phyloP scores from a whole-genome alignment of 2,797 vertebrate species.

The Sebastes reedi region DNA sequence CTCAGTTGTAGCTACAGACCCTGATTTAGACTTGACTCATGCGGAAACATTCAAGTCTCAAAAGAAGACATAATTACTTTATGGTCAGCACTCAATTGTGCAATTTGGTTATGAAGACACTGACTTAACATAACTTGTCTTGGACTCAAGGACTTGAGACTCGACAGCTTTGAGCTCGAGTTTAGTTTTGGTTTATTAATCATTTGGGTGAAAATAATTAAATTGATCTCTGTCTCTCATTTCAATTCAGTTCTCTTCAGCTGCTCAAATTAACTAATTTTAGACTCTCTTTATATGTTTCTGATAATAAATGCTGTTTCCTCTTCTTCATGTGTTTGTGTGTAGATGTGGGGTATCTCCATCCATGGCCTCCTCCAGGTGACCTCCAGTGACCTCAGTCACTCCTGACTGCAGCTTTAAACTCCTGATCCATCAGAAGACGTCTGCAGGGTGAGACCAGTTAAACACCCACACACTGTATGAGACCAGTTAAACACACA shows the following conservation, averaged over 20 bases:
- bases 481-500: background rate
- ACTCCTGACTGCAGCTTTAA: conserved; percentile 40
- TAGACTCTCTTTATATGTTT: background rate
- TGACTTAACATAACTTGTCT: background rate
- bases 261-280: too few species aligned
- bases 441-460: conserved; percentile 50
- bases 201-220: background rate
- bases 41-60: too few species aligned
- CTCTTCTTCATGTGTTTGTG: background rate
- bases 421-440: conserved; percentile 9
- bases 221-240: background rate
- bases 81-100: background rate
- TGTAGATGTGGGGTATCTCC: conserved; percentile 34
- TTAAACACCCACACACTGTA: background rate
- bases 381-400: conserved; percentile 56
- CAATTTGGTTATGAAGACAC: background rate
- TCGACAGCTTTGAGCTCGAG: background rate
- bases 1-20: background rate
- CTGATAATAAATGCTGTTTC: background rate
- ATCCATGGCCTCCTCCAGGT: conserved; percentile 56
- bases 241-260: background rate
- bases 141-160: background rate
- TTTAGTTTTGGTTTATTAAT: background rate
- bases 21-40: background rate
- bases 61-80: too few species aligned